Evolutionary conservation across 2,888 invertebrate genomes (phyloP).

Genomic region (Petrolisthes manimaculis): DNA sequence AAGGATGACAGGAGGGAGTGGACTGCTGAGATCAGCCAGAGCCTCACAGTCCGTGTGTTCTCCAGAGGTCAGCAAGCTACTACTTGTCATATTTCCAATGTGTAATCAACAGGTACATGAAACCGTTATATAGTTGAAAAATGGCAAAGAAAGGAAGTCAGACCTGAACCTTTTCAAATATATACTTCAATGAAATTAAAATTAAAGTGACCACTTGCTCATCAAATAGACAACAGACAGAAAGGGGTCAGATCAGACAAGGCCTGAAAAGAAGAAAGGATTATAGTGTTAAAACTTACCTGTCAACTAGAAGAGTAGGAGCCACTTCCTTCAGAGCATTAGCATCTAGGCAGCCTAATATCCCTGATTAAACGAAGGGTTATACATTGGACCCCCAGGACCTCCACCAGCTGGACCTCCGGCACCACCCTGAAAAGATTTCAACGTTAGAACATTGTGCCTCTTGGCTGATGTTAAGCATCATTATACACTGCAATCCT

Average conservation of each 20-base stretch:
- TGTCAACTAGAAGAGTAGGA: constrained; percentile 35
- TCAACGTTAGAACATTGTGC: constrained; percentile 20
- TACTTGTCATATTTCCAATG: constrained; percentile 53
- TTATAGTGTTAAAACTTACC: constrained; percentile 26
- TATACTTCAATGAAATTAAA: neutral
- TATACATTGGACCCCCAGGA: constrained; percentile 60
- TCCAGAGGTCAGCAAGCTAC: constrained; percentile 51
- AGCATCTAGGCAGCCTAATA: constrained; percentile 46
- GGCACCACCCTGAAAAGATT: constrained; percentile 56
- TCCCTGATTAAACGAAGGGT: constrained; percentile 59
- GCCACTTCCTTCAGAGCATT: constrained; percentile 7
- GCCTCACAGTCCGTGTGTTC: constrained; percentile 37
- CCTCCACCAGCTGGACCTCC: constrained; percentile 52
- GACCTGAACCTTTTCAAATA: constrained; percentile 34
- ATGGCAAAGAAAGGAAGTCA: constrained; percentile 26
- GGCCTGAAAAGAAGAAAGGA: constrained; percentile 31
- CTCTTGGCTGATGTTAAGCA: neutral
- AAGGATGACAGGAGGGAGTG: neutral
- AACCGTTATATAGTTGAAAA: constrained; percentile 22
- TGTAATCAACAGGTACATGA: constrained; percentile 47
- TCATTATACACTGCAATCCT: constrained; percentile 17
- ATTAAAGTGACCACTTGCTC: too few species aligned
- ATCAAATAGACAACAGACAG: neutral
- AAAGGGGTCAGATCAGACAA: constrained; percentile 27
- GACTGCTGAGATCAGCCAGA: constrained; percentile 19